Conservation (phyloP, 2,888 invertebrate species). For the Camptogramma bilineatum region DNA sequence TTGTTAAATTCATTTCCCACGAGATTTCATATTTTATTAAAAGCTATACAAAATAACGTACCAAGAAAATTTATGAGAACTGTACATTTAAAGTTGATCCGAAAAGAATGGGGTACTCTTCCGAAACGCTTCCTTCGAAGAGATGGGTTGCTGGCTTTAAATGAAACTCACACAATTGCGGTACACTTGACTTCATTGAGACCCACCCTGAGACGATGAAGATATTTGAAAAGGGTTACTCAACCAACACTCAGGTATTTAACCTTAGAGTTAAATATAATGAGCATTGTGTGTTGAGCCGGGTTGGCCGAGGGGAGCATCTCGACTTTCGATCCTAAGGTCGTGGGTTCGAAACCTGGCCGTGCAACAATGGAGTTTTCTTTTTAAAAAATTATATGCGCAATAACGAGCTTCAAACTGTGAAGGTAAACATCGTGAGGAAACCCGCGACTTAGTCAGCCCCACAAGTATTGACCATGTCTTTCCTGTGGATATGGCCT, state of each 20-base stretch:
- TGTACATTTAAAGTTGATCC: background rate
- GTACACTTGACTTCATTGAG: conserved; percentile 1
- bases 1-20: too few species aligned
- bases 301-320: too few species aligned
- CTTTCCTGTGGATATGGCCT: too few species aligned
- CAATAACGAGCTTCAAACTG: too few species aligned
- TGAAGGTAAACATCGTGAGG: too few species aligned
- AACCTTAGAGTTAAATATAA: background rate
- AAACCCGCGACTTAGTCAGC: too few species aligned
- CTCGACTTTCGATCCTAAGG: too few species aligned
- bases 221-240: background rate
- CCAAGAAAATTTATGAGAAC: background rate
- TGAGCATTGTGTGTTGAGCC: too few species aligned
- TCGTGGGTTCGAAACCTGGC: too few species aligned
- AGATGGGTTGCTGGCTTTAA: conserved; percentile 5
- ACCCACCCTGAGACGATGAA: background rate
- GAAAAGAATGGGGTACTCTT: background rate
- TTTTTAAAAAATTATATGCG: too few species aligned
- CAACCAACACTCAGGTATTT: background rate
- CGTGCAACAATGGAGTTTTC: too few species aligned
- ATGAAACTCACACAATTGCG: conserved; percentile 2
- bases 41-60: background rate
- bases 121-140: background rate
- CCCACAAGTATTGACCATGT: too few species aligned
- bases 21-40: background rate